Conservation (phyloP, 2,888 invertebrate genomes). For the Caenorhabditis angaria region DNA sequence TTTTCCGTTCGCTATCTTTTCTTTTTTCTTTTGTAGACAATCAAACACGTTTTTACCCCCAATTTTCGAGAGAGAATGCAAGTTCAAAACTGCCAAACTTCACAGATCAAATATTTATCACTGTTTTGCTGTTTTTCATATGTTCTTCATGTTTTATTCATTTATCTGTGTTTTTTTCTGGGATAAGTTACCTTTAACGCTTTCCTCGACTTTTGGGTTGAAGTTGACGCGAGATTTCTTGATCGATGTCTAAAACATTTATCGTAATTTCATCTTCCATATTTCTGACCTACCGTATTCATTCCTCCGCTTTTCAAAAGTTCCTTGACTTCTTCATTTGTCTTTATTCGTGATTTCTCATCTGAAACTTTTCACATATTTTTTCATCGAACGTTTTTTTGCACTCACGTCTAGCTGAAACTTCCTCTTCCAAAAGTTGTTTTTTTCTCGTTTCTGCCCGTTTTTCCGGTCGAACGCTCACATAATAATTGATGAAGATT, state of each 20-base stretch:
- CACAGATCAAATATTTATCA: not conserved
- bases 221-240: slow-evolving; percentile 23
- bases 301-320: slow-evolving; percentile 11
- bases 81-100: slow-evolving; percentile 5
- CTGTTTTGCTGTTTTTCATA: slow-evolving; percentile 17
- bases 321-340: slow-evolving; percentile 3
- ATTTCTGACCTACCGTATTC: slow-evolving; percentile 9
- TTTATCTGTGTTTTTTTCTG: slow-evolving; percentile 6
- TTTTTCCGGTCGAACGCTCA: slow-evolving; percentile 2
- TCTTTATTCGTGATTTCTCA: slow-evolving; percentile 3
- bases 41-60: not conserved
- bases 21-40: not conserved
- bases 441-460: not conserved
- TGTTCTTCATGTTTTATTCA: slow-evolving; percentile 8
- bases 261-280: not conserved
- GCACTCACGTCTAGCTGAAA: slow-evolving; percentile 2
- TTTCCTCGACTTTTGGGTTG: slow-evolving; percentile 28
- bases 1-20: not conserved
- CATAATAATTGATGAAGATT: slow-evolving; percentile 6
- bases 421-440: slow-evolving; percentile 1
- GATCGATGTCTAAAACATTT: slow-evolving; percentile 10
- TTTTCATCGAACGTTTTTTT: not conserved
- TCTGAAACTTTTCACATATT: not conserved
- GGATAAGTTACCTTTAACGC: not conserved
- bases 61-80: not conserved